A percentile compares a stretch with the other conserved stretches of the same genome.
Conservation (phyloP, 2,113 vertebrate species). For the Zosterops japonicus region DNA sequence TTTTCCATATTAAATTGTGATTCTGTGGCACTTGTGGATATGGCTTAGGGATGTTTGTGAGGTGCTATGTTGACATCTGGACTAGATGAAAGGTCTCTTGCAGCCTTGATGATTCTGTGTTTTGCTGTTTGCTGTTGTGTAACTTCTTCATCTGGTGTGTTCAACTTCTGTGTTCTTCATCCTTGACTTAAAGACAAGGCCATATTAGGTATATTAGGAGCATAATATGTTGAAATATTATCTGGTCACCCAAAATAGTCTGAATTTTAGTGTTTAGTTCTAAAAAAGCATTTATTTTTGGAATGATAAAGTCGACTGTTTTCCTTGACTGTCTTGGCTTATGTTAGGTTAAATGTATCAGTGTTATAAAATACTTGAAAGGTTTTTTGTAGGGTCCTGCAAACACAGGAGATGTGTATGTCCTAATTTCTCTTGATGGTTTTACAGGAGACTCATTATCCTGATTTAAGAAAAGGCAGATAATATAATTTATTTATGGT, state of each 20-base stretch:
- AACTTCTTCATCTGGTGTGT: neutral
- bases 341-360: neutral
- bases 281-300: neutral
- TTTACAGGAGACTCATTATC: neutral
- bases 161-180: too few relatives aligned
- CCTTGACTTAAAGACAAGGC: neutral
- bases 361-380: neutral
- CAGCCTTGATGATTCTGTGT: neutral
- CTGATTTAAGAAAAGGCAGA: neutral
- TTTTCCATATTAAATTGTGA: neutral
- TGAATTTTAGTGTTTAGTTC: neutral
- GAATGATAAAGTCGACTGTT: neutral
- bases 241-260: neutral
- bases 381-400: neutral
- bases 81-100: neutral
- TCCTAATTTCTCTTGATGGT: neutral
- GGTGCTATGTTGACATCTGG: neutral
- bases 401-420: neutral
- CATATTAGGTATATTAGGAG: neutral
- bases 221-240: neutral
- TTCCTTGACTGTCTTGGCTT: neutral
- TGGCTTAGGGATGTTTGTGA: neutral
- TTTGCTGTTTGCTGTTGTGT: neutral
- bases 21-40: neutral
- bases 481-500: neutral